Base-by-base conservation (phyloP, 2,113 vertebrate species). In the Nerophis lumbriciformis region DNA sequence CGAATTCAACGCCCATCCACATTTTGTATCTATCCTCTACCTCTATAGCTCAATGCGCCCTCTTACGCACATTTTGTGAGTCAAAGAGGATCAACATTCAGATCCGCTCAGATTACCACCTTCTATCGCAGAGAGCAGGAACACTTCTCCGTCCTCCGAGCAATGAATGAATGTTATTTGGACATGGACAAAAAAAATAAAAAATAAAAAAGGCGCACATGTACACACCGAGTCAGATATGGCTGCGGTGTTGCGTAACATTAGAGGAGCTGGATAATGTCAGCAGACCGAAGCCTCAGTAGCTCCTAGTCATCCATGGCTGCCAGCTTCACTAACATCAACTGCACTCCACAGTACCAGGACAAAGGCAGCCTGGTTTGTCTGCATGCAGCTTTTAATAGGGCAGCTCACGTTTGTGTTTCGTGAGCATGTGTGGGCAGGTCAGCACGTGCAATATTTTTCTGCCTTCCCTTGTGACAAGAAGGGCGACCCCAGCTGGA, bases 51-150 rank as follows among this genome's bases (percentile, higher is more conserved):
- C 73, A 58, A 72, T 80, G 80, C 73, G 80, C 83, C 81, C 78
- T 76, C 77, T 42, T 60, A 57, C 75, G 66, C 73, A 73, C 63
- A 57, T 66, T 48, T 63, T 0, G 37, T 70, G 57, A 72, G 75
- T 81, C 75, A 80, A 85, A 84, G 81, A 85, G 81, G 81, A 86
- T 88, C 83, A 86, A 71, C 47, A n/a, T 56, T 73, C 4, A 73
- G 78, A 86, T 82, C 75, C 65, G 78, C 72, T 79, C 72, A 79
- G 80, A 84, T 86, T 84, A 85, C 80, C 68, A 70, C 68, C 65
- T 59, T 79, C 73, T 75, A 49, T 84, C 54, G 37, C 48, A 48
- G 15, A 60, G 9, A 49, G 48, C 36, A 58, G 6, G 48, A 42
- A 28, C 35, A 35, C 36, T 64, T 52, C 47, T 21, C 50, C 55